Evolutionary conservation across 2,797 vertebrate genomes (phyloP).

Genomic region (Ceryle rudis): DNA sequence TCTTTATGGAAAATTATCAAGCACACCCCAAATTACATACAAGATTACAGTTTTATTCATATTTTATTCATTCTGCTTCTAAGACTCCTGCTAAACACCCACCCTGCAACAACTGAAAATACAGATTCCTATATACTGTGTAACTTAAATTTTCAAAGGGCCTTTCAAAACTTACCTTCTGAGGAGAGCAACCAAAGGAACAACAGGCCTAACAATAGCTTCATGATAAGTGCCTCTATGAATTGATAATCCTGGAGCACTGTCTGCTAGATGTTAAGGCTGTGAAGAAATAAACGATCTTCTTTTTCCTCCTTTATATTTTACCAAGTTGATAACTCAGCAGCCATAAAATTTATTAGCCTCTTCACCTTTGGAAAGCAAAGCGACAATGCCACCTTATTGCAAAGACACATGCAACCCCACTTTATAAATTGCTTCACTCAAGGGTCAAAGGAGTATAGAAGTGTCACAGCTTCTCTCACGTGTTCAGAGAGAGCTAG

Average conservation of each 20-base stretch:
- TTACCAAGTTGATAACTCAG: constrained; percentile 3
- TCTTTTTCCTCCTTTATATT: background rate
- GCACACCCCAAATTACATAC: background rate
- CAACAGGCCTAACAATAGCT: background rate
- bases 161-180: constrained; percentile 65
- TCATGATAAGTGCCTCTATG: constrained; percentile 44
- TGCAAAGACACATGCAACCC: background rate
- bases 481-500: background rate
- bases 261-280: background rate
- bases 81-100: background rate
- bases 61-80: background rate
- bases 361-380: constrained; percentile 57
- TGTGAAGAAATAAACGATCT: background rate
- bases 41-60: constrained; percentile 20
- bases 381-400: background rate
- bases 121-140: background rate
- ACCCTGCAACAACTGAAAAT: constrained; percentile 5
- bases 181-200: constrained; percentile 37
- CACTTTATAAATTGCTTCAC: background rate
- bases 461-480: background rate
- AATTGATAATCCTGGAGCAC: background rate
- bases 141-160: background rate
- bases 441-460: constrained; percentile 5
- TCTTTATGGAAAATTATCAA: background rate
- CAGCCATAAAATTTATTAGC: constrained; percentile 40